A percentile compares a stretch with the other conserved stretches of the same genome.
phyloP scores from a whole-genome alignment of 2,797 vertebrate genomes.

The Protonibea diacanthus region DNA sequence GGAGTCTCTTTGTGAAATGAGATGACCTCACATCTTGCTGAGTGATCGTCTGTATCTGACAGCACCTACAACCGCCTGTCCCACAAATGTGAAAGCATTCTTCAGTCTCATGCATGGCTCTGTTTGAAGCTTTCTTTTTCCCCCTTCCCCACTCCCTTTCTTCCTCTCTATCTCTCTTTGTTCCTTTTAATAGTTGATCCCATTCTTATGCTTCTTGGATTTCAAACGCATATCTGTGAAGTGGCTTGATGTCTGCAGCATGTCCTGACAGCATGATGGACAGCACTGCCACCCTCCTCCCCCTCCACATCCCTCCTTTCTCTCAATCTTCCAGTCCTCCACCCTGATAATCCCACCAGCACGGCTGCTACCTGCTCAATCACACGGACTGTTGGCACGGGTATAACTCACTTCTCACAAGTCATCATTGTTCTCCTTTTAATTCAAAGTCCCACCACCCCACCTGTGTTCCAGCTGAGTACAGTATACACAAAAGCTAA shows the following conservation, averaged over 20 bases:
- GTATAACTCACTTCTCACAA: conserved; percentile 65
- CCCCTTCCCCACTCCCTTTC: conserved; percentile 1
- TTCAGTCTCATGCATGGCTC: conserved; percentile 55
- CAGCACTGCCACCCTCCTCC: conserved; percentile 31
- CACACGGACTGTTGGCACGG: conserved; percentile 57
- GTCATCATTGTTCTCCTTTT: conserved; percentile 76
- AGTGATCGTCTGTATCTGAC: conserved; percentile 70
- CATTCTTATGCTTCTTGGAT: conserved; percentile 81
- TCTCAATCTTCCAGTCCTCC: conserved; percentile 43
- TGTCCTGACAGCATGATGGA: conserved; percentile 77
- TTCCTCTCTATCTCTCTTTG: conserved; percentile 45
- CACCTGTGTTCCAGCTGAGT: conserved; percentile 39
- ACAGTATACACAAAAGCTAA: conserved; percentile 66
- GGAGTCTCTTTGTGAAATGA: conserved; percentile 64
- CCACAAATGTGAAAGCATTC: conserved; percentile 70
- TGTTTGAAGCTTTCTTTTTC: conserved; percentile 62
- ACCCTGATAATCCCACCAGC: conserved; percentile 48
- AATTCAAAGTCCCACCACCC: conserved; percentile 41
- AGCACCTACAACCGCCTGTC: conserved; percentile 50
- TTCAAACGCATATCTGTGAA: conserved; percentile 82
- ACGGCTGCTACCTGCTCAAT: conserved; percentile 52
- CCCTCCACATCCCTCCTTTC: conserved; percentile 35
- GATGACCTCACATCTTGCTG: conserved; percentile 66
- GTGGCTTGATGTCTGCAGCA: conserved; percentile 75
- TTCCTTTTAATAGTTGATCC: conserved; percentile 74